Evolutionary conservation across 2,797 vertebrate genomes (phyloP).

Genomic region (Gadopsis marmoratus): DNA sequence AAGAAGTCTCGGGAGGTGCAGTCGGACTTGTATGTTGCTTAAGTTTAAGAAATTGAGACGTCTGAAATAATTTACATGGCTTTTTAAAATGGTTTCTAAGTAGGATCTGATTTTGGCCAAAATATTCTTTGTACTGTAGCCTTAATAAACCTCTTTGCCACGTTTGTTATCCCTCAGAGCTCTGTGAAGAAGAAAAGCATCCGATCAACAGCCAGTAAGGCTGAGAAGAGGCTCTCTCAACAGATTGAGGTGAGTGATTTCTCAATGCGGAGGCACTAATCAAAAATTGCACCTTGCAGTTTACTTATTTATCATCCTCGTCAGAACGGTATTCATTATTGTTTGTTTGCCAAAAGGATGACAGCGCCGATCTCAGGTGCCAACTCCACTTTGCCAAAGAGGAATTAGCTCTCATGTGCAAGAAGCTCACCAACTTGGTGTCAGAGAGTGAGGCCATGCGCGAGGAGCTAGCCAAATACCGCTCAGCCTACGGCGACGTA

Average conservation of each 20-base stretch:
- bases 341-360: constrained; percentile 86
- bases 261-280: not conserved
- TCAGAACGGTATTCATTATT: not conserved
- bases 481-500: constrained; percentile 90
- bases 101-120: not conserved
- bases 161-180: constrained; percentile 82
- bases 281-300: not conserved
- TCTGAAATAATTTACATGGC: not conserved
- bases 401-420: constrained; percentile 97
- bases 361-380: constrained; percentile 94
- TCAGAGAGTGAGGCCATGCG: constrained; percentile 93
- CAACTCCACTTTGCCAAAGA: constrained; percentile 99
- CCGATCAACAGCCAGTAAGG: constrained; percentile 87
- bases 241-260: constrained; percentile 84
- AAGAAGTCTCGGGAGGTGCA: not conserved
- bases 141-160: not conserved
- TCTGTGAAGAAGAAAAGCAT: constrained; percentile 91
- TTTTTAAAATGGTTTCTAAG: not conserved
- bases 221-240: constrained; percentile 90
- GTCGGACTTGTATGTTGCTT: not conserved
- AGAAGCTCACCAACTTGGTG: constrained; percentile 95
- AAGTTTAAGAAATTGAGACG: not conserved
- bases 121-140: not conserved
- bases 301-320: not conserved
- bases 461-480: constrained; percentile 93